phyloP scores from a whole-genome alignment of 37 sponge, comb jelly and placozoan genomes.

The Chondrosia reniformis region DNA sequence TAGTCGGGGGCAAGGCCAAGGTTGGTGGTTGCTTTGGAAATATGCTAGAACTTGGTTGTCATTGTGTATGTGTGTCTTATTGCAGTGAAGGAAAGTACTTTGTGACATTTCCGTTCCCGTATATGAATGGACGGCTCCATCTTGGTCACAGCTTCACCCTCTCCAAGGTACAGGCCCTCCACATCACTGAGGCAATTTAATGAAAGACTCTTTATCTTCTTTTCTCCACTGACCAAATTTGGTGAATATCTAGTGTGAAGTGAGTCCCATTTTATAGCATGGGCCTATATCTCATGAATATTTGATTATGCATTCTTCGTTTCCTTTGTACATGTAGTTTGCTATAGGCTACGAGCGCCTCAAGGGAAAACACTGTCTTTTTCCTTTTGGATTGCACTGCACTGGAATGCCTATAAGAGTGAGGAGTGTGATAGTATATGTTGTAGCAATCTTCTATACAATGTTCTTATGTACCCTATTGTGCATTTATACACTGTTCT shows the following conservation, averaged over 20 bases:
- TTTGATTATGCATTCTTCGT: background rate
- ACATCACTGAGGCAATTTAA: background rate
- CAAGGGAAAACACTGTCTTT: slow-evolving; percentile 95
- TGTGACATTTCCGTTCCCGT: slow-evolving; percentile 96
- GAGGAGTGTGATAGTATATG: background rate
- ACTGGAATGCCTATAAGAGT: slow-evolving; percentile 99
- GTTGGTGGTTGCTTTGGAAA: background rate
- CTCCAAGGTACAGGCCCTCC: slow-evolving; percentile 64
- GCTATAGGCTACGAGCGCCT: slow-evolving; percentile 92
- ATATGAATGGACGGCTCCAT: slow-evolving; percentile 98
- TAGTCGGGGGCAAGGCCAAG: slow-evolving; percentile 10
- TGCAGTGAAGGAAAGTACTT: slow-evolving; percentile 76
- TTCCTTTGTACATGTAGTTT: slow-evolving; percentile 66
- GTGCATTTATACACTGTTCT: background rate
- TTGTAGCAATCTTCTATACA: background rate
- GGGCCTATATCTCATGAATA: background rate
- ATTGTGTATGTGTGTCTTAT: background rate
- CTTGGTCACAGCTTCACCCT: slow-evolving; percentile 96
- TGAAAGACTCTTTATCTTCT: background rate
- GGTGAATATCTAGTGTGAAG: background rate
- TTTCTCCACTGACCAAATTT: background rate
- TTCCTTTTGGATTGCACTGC: slow-evolving; percentile 98
- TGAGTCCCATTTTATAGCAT: background rate
- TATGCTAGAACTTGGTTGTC: too few species aligned
- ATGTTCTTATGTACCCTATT: background rate